phyloP scores from a whole-genome alignment of 2,113 vertebrate species.

The Catharus fuscescens region DNA sequence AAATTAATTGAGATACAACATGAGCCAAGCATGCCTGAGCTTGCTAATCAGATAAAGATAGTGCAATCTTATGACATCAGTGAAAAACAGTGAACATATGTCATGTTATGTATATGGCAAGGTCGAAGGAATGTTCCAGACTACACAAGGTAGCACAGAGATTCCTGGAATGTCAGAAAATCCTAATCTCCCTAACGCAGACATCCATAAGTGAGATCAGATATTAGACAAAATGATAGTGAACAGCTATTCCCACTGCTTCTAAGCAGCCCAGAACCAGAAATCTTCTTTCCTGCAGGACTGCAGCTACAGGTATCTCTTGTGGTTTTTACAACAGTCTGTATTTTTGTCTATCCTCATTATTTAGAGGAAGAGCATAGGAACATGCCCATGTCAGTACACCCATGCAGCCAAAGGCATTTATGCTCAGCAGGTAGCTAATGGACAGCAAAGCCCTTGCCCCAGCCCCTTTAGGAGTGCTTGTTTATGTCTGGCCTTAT shows the following conservation, averaged over 20 bases:
- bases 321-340: background rate
- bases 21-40: slow-evolving; percentile 22
- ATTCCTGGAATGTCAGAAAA: background rate
- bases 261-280: background rate
- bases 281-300: background rate
- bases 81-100: background rate
- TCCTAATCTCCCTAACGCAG: background rate
- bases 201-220: background rate
- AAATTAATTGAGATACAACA: slow-evolving; percentile 51
- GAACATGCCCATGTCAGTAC: background rate
- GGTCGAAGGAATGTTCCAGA: background rate
- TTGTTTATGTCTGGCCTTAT: background rate
- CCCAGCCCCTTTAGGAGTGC: background rate
- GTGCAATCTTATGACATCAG: slow-evolving; percentile 30
- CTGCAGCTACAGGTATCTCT: background rate
- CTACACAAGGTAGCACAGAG: background rate
- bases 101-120: background rate
- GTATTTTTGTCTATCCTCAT: background rate
- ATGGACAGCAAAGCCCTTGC: background rate
- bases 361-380: background rate
- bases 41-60: slow-evolving; percentile 45
- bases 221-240: background rate
- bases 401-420: background rate
- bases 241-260: background rate
- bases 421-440: background rate